phyloP scores from a whole-genome alignment of 2,797 vertebrate species.

The Coregonus ussuriensis region DNA sequence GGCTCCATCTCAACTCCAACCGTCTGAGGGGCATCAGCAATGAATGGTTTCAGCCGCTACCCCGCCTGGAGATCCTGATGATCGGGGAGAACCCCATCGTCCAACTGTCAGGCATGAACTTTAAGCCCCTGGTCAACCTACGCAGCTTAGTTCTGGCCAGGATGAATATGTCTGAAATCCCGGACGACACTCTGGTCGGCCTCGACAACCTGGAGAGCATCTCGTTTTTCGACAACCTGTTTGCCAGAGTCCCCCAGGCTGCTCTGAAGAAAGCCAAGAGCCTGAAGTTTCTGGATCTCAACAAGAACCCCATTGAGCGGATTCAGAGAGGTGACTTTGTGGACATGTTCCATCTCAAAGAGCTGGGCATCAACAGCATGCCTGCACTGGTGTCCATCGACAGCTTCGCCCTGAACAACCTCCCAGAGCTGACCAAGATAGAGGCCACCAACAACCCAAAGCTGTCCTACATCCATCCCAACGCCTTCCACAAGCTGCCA shows the following conservation, averaged over 20 bases:
- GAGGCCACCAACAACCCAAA: conserved; percentile 89
- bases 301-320: conserved; percentile 87
- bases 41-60: conserved; percentile 84
- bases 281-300: conserved; percentile 89
- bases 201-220: conserved; percentile 88
- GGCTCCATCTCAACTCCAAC: conserved; percentile 89
- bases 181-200: conserved; percentile 81
- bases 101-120: conserved; percentile 84
- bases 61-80: conserved; percentile 86
- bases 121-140: conserved; percentile 84
- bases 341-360: conserved; percentile 88
- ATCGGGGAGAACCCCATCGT: conserved; percentile 88
- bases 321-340: conserved; percentile 85
- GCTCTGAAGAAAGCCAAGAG: conserved; percentile 82
- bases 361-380: conserved; percentile 89
- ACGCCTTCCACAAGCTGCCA: conserved; percentile 84
- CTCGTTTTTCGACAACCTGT: conserved; percentile 89
- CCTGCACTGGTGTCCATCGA: conserved; percentile 88
- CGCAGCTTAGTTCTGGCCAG: conserved; percentile 87
- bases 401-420: conserved; percentile 84
- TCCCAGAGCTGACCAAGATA: conserved; percentile 88
- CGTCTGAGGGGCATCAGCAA: conserved; percentile 80
- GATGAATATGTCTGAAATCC: conserved; percentile 85
- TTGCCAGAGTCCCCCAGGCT: conserved; percentile 77
- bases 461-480: conserved; percentile 86